Percentiles rank a stretch among this genome's conserved stretches.
Evolutionary conservation across 30 jellyfish, hydroid and myxozoan genomes (phyloP).

Genomic region (Sanderia malayensis): DNA sequence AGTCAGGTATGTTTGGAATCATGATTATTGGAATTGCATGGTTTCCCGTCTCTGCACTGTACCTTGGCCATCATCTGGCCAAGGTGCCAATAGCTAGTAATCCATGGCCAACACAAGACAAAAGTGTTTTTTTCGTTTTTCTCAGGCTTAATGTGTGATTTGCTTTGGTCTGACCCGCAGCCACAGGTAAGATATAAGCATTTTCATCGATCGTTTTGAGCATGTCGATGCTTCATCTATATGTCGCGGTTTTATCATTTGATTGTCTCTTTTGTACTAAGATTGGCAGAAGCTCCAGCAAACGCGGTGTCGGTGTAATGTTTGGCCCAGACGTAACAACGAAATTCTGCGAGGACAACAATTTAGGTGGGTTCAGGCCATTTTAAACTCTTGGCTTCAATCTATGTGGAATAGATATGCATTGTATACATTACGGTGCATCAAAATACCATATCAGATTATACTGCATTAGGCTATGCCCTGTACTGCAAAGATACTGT

Average conservation of each 20-base stretch:
- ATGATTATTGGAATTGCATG: too few species aligned
- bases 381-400: too few species aligned
- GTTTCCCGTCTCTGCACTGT: too few species aligned
- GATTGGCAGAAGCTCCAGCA: constrained; percentile 97
- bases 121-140: not conserved
- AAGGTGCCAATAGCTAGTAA: too few species aligned
- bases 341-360: constrained; percentile 63
- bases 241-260: not conserved
- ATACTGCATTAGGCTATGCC: too few species aligned
- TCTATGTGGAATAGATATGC: too few species aligned
- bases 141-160: constrained; percentile 92
- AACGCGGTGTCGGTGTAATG: constrained; percentile 87
- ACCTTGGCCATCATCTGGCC: too few species aligned
- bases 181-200: constrained; percentile 70
- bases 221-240: not conserved
- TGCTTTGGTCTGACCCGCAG: constrained; percentile 99
- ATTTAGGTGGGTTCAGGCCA: constrained; percentile 79
- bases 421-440: too few species aligned
- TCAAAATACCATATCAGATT: too few species aligned
- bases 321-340: constrained; percentile 96
- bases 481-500: too few species aligned
- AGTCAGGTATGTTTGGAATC: constrained; percentile 90
- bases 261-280: not conserved
- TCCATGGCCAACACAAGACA: too few species aligned
- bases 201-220: not conserved